Evolutionary conservation across 2,113 vertebrate genomes (phyloP).

Genomic region (Piprites chloris): DNA sequence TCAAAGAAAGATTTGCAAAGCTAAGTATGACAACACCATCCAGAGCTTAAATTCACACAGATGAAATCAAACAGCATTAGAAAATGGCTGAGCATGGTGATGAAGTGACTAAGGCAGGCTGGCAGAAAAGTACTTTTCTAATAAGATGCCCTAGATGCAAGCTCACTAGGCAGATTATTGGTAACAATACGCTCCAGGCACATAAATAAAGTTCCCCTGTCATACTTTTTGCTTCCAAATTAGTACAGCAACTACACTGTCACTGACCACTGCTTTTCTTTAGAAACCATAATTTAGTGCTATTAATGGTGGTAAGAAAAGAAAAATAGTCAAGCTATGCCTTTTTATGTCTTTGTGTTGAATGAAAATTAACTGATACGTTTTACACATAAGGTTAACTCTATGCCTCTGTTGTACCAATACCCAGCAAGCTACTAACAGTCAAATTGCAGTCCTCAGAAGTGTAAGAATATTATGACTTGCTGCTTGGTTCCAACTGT

Average conservation of each 20-base stretch:
- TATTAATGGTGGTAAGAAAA: background rate
- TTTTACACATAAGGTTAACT: background rate
- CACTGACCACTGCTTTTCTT: background rate
- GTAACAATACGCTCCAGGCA: background rate
- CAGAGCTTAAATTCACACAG: conserved; percentile 13
- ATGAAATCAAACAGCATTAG: background rate
- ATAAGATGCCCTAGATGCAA: conserved; percentile 4
- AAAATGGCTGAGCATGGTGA: background rate
- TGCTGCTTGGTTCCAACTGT: background rate
- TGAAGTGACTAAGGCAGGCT: background rate
- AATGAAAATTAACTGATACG: background rate
- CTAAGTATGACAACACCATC: background rate
- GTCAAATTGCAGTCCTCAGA: background rate
- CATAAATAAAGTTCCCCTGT: background rate
- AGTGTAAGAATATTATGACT: background rate
- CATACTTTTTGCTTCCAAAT: background rate
- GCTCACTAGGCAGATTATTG: background rate
- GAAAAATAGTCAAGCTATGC: background rate
- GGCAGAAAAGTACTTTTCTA: conserved; percentile 20
- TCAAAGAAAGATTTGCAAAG: background rate
- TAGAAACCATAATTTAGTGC: background rate
- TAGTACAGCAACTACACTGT: background rate
- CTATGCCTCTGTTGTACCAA: background rate
- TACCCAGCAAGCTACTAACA: background rate
- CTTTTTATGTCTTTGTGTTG: background rate